Percentiles rank a stretch among this genome's conserved stretches.
phyloP scores from a whole-genome alignment of 2,797 vertebrate genomes.

The Microcaecilia unicolor region DNA sequence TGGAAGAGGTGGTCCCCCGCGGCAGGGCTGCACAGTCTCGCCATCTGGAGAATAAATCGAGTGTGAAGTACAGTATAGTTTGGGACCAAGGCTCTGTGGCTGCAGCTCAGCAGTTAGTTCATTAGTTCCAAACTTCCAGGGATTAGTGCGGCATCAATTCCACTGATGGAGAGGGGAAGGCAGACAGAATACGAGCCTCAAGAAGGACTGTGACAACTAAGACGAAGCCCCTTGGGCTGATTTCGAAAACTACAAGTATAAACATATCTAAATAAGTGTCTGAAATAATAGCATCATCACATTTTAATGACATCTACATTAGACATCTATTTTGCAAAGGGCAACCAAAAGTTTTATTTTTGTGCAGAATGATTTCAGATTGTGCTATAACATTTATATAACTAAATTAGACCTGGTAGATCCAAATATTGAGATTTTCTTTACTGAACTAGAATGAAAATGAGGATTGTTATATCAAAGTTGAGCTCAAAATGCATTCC shows the following conservation, averaged over 20 bases:
- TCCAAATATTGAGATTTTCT: too few species aligned
- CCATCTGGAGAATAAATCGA: slow-evolving; percentile 99
- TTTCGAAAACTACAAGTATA: slow-evolving; percentile 21
- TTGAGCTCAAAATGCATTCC: too few species aligned
- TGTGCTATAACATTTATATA: too few species aligned
- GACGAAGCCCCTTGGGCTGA: slow-evolving; percentile 32
- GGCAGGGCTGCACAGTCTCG: slow-evolving; percentile 76
- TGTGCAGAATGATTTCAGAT: too few species aligned
- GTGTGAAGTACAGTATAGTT: slow-evolving; percentile 99
- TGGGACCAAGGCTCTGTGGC: slow-evolving; percentile 94
- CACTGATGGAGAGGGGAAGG: slow-evolving; percentile 70
- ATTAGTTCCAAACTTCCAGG: slow-evolving; percentile 98
- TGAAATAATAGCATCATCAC: slow-evolving; percentile 7
- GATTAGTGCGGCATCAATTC: slow-evolving; percentile 85
- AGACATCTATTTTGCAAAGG: too few species aligned
- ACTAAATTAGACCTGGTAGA: too few species aligned
- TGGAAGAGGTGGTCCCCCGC: slow-evolving; percentile 83
- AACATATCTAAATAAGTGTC: slow-evolving; percentile 16
- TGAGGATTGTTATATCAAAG: too few species aligned
- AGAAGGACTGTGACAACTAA: slow-evolving; percentile 38
- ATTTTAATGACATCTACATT: slow-evolving; percentile 20
- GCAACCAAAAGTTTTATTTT: too few species aligned
- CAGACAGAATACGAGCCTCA: slow-evolving; percentile 45
- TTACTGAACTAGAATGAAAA: too few species aligned
- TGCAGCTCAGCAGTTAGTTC: slow-evolving; percentile 96